Base-by-base conservation (phyloP, 2,113 vertebrate genomes). In the Delphinus delphis region DNA sequence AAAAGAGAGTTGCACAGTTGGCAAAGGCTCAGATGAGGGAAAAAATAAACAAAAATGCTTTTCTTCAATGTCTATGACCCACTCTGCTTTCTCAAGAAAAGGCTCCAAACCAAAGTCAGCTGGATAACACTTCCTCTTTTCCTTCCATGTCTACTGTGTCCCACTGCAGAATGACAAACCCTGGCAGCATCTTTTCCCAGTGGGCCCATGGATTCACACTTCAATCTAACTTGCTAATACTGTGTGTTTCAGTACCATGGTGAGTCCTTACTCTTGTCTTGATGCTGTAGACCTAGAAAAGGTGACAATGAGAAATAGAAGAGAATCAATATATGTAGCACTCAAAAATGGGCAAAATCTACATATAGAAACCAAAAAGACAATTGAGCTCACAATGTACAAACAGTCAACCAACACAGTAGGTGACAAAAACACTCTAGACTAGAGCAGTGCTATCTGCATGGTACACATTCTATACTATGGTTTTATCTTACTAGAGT, bases 221-320 rank as follows among this genome's bases (percentile, higher is more conserved):
- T 85, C 95, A 87, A 79, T 65, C 93, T 92, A 70, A 88, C 68
- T 85, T 71, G 60, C 91, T 90, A 92, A 95, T 18, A 89, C 74
- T 93, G 70, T 95, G 87, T 93, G 97, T 82, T 95, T 99, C 98
- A 99, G 98, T 99, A 99, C 99, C 99, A 99, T 88, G 99, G 98
- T 62, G 99, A 98, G 47, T 99, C 98, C 98, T 99, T 99, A 97
- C 96, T 98, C 99, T 99, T 99, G 98, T 99, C 99, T 96, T 99
- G 99, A 98, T 99, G 98, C 93, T 99, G 99, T 90, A 99, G 98
- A 98, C 99, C 99, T 99, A 98, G 12, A 90, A 98, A 62, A 98
- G 36, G 47, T 47, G 7, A 97, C 14, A 96, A 74, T 41, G 28
- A 79, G 55, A 31, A 93, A 94, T 68, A 90, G 0, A 1, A 70